A percentile compares a stretch with the other conserved stretches of the same genome.
These are phyloP conservation scores for Hypotaenidia philippensis DNA, from an alignment of 2,797 vertebrate species.

Conservation along the genomic window DNA sequence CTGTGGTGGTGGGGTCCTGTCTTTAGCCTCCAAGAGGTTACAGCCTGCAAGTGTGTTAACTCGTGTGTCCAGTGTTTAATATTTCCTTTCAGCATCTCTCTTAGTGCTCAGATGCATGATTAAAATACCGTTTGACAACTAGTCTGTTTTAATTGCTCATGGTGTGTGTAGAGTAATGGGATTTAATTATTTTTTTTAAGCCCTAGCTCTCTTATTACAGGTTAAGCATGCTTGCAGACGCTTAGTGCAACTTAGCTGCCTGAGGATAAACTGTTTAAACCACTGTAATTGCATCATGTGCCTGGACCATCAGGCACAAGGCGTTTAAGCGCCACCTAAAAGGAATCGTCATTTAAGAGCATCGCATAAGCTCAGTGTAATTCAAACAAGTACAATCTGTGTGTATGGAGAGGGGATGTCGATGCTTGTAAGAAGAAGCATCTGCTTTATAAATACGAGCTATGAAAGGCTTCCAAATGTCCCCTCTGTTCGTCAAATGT, in stretches of 20 bases:
- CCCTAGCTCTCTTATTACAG: background rate
- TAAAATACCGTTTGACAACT: background rate
- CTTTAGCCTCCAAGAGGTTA: background rate
- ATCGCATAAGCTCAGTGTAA: background rate
- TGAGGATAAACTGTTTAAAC: conserved; percentile 20
- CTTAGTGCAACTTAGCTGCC: background rate
- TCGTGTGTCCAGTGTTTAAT: background rate
- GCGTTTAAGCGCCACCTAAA: conserved; percentile 1
- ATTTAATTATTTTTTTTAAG: background rate
- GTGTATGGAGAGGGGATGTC: conserved; percentile 9
- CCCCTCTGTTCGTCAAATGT: conserved; percentile 59
- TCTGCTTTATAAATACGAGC: conserved; percentile 58
- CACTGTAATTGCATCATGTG: background rate
- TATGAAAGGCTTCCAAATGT: conserved; percentile 66
- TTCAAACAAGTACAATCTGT: conserved; percentile 24
- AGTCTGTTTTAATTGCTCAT: background rate
- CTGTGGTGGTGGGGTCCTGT: background rate
- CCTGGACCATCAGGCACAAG: background rate
- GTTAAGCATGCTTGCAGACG: conserved; percentile 12
- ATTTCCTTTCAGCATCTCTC: background rate
- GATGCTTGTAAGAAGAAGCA: conserved; percentile 53
- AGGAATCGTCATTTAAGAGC: background rate
- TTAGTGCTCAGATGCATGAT: background rate
- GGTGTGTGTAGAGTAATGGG: background rate
- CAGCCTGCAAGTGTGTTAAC: background rate